These are phyloP conservation scores for Dendrocopos noguchii DNA, from an alignment of 2,113 vertebrate genomes.

Conservation along the genomic window DNA sequence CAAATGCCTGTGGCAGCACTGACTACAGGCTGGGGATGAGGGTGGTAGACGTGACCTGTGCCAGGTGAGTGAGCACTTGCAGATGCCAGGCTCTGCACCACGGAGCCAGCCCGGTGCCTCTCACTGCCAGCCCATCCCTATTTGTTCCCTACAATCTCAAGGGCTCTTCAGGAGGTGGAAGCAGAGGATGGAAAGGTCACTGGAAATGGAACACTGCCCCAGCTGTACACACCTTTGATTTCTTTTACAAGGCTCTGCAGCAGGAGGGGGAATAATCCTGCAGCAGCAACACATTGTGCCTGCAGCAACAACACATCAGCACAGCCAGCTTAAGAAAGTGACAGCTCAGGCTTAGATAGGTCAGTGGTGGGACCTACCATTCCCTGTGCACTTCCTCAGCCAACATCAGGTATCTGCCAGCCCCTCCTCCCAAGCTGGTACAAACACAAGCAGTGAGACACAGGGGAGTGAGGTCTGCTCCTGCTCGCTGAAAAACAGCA, in stretches of 20 bases:
- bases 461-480: neutral
- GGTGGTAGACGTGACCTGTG: neutral
- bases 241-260: neutral
- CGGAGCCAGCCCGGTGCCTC: fast-evolving
- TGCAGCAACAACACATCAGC: neutral
- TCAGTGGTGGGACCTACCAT: neutral
- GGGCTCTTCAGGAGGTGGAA: neutral
- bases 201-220: neutral
- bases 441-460: neutral
- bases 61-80: fast-evolving
- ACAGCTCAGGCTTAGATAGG: fast-evolving
- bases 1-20: neutral
- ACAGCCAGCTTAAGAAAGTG: fast-evolving
- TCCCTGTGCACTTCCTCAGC: neutral
- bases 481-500: fast-evolving
- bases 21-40: fast-evolving
- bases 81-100: neutral
- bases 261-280: neutral
- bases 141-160: neutral
- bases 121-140: neutral
- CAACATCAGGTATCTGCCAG: neutral
- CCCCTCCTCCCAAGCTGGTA: neutral
- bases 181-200: neutral
- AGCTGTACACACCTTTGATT: fast-evolving
- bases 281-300: neutral